These are phyloP conservation scores for Glyphotaelius pellucidus DNA, from an alignment of 2,888 invertebrate genomes.

Conservation along the genomic window DNA sequence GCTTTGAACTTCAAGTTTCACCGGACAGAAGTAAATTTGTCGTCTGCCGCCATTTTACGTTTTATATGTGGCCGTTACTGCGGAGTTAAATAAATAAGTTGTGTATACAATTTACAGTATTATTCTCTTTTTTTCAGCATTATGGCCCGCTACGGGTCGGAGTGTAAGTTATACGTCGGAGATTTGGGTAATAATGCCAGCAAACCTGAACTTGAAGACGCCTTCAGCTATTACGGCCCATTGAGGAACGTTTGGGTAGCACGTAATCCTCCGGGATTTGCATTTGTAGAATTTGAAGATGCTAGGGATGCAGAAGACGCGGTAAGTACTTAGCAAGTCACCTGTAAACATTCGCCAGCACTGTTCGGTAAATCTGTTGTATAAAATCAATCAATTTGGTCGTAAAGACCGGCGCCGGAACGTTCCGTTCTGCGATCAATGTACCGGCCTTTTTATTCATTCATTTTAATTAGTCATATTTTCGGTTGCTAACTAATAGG, in stretches of 20 bases:
- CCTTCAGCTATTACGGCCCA: constrained; percentile 94
- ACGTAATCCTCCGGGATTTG: constrained; percentile 96
- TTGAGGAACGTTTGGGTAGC: constrained; percentile 98
- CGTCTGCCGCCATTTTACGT: constrained; percentile 41
- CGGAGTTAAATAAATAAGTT: background rate
- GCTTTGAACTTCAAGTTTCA: background rate
- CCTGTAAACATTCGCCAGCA: background rate
- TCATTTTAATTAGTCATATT: background rate
- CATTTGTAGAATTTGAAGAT: constrained; percentile 96
- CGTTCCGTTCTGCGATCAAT: background rate
- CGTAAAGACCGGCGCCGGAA: background rate
- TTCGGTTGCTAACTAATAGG: background rate
- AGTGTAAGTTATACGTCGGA: constrained; percentile 97
- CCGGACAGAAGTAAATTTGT: background rate
- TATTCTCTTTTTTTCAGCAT: constrained; percentile 66
- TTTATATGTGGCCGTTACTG: background rate
- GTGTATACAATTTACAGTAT: background rate
- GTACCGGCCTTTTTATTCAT: background rate
- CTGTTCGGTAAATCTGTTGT: background rate
- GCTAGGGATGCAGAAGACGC: constrained; percentile 95
- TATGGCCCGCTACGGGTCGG: constrained; percentile 88
- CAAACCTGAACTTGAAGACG: constrained; percentile 95
- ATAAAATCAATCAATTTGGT: background rate
- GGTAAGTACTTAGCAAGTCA: constrained; percentile 75
- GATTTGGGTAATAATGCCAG: constrained; percentile 94